Evolutionary conservation across 2,888 invertebrate genomes (phyloP), one percentile per base, ranked within the genome.

Genomic region (Plagiodera versicolora): DNA sequence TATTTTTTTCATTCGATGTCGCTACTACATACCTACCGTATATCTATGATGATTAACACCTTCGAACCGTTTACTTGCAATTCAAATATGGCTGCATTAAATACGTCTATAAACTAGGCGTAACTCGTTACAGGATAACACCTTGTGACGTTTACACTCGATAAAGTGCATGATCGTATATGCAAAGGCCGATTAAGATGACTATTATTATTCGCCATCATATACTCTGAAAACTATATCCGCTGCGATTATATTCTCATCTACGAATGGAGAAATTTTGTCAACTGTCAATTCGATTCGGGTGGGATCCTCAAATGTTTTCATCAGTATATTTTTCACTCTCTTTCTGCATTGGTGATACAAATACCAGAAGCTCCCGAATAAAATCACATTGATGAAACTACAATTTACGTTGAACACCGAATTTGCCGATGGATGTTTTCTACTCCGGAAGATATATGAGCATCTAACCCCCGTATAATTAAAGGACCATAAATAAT

Each of bases 401-500:
- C n/a, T n/a, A n/a, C n/a, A n/a, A 17, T 52, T 24, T 44, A 28
- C 14, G 8, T 11, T 9, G 53, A 24, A 53, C 24, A 45, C 44
- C 53, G 14, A 53, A 53, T 44, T 53, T 44, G 53, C 53, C 17
- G 44, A 39, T 53, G 24, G 24, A 39, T 53, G 44, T 51, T 53
- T 53, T 53, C 44, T 44, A 44, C 24, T 9, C 48, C 58, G 48
- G 30, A 61, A 67, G 67, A 67, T 67, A 58, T 63, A 67, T 62
- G 65, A 54, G 48, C 57, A 45, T 60, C 61, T 63, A 61, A 56
- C 65, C 67, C 63, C 67, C 57, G 63, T 65, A 65, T 65, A 68
- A 68, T 68, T 68, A 66, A 68, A 68, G 63, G 58, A 58, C 67
- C 58, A 64, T 68, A 65, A 64, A 68, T 68, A 65, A 68, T 65